Conservation (phyloP, 2,113 vertebrate genomes). For the Garra rufa region DNA sequence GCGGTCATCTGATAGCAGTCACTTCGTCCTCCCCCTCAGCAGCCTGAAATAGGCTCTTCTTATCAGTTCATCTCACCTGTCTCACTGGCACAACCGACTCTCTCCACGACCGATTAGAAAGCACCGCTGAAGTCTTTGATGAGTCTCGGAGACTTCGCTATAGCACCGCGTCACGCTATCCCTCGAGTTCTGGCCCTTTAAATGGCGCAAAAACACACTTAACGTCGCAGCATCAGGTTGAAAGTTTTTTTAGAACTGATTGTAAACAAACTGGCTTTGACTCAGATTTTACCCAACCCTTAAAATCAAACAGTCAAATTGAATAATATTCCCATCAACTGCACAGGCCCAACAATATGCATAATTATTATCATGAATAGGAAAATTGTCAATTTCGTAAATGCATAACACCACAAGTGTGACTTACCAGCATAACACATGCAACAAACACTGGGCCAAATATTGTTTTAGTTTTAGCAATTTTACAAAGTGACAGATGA, state of each 20-base stretch:
- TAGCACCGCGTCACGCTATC: background rate
- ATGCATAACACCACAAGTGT: conserved; percentile 32
- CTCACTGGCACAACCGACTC: conserved; percentile 12
- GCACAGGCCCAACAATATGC: conserved; percentile 7
- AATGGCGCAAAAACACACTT: background rate
- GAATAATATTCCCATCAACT: conserved; percentile 4
- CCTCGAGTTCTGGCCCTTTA: conserved; percentile 7
- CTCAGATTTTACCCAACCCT: background rate
- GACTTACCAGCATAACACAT: conserved; percentile 40
- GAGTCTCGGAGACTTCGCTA: background rate
- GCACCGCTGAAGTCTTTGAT: conserved; percentile 16
- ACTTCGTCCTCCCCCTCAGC: conserved; percentile 2
- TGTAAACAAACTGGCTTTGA: background rate
- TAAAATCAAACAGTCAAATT: background rate
- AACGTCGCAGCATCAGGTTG: background rate
- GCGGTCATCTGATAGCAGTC: conserved; percentile 20
- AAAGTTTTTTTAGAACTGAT: background rate
- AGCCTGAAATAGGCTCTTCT: conserved; percentile 48
- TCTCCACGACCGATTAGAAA: conserved; percentile 21
- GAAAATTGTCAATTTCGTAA: background rate
- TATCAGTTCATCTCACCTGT: conserved; percentile 36
- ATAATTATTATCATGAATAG: background rate
- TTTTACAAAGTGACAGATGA: conserved; percentile 18
- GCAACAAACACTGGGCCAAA: conserved; percentile 22
- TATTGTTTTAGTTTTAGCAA: conserved; percentile 27